Evolutionary conservation across 2,797 vertebrate genomes (phyloP), one percentile per base, ranked within the genome.

Genomic region (Ctenopoma kingsleyae): DNA sequence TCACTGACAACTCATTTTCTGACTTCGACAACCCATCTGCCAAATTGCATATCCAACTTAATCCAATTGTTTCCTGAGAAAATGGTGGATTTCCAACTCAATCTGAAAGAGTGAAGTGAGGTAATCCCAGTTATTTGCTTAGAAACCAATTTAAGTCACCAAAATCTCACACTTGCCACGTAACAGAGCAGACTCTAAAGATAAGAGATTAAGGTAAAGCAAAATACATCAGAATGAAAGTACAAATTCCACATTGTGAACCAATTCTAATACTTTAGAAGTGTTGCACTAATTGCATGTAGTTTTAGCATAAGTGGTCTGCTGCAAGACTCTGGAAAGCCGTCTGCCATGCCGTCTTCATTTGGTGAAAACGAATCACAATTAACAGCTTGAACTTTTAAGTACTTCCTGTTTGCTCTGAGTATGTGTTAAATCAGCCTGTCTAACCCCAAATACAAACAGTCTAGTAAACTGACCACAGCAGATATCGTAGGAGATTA

Each of bases 111-210:
- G 83, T 90, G 82, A 50, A 49, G 55, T 50, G 53, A 64, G 66
- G 82, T 89, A 88, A 90, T 91, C 89, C 89, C 76, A 67, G 64
- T 43, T 78, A 68, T 84, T 87, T 83, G 65, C 63, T 78, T 20
- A 17, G 17, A 60, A 27, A 49, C 23, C n/a, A 82, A 4, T 62
- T 32, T 32, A 32, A 83, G 78, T 70, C 83, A 72, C 46, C 17
- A 67, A 41, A 40, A 17, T 67, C 77, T 68, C 67, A 86, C 88
- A 88, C 88, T 89, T 89, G 80, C 80, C 74, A 46, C 17, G 78
- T 60, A 48, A 64, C 13, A 25, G 19, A 27, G 67, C 3, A 20
- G 16, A n/a, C 46, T 12, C 6, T 41, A 4, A 53, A 32, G 61
- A 13, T 25, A 36, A 16, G 52, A 67, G 32, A 51, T 56, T 20